Conservation (phyloP, 2,113 vertebrate species). For the Sylvia atricapilla region DNA sequence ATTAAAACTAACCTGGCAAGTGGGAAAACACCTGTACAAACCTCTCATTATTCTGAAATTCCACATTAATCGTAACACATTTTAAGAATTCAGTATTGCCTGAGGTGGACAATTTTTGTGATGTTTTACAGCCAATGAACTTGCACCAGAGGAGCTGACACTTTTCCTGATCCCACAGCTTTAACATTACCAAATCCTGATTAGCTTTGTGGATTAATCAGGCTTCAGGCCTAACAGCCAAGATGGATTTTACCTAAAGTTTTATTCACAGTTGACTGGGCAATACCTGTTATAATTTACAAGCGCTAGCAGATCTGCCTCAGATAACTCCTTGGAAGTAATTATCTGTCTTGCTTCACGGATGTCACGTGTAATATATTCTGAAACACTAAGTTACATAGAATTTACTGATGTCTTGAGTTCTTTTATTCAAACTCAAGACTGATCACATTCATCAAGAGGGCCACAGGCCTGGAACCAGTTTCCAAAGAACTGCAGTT, state of each 20-base stretch:
- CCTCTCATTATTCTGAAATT: conserved; percentile 32
- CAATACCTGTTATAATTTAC: conserved; percentile 6
- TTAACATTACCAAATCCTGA: conserved; percentile 64
- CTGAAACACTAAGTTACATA: neutral
- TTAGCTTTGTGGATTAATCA: conserved; percentile 41
- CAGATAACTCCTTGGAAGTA: conserved; percentile 43
- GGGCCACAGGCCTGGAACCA: neutral
- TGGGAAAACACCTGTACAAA: conserved; percentile 42
- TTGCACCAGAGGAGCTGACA: conserved; percentile 33
- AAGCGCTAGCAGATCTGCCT: conserved; percentile 9
- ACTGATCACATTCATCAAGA: neutral
- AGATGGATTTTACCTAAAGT: conserved; percentile 39
- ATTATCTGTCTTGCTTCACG: neutral
- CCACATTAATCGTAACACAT: neutral
- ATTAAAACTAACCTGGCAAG: conserved; percentile 58
- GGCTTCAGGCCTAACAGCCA: conserved; percentile 43
- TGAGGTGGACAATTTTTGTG: conserved; percentile 12
- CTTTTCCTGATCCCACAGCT: conserved; percentile 3
- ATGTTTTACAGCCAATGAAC: conserved; percentile 25
- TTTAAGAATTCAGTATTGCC: conserved; percentile 41
- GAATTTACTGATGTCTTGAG: neutral
- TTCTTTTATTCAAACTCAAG: neutral
- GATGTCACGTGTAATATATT: neutral
- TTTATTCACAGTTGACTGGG: conserved; percentile 9
- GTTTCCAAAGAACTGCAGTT: neutral